Base-by-base conservation (phyloP, 92 coral and sea anemone species). In the Palythoa grandiflora region DNA sequence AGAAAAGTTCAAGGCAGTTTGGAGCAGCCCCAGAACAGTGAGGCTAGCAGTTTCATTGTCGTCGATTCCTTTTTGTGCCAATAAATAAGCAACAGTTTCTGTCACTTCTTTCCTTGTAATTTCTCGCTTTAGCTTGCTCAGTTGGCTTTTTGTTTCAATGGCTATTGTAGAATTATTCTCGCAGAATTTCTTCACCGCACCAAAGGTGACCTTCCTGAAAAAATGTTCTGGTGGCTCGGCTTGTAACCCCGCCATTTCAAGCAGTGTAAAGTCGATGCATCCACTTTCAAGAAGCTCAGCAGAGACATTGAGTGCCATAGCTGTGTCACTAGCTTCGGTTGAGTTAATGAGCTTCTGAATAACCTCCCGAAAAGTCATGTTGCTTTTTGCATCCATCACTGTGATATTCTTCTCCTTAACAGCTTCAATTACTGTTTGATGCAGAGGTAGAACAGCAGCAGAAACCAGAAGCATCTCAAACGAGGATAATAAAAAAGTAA, bases 271-370 rank as follows among this genome's bases (percentile, higher is more conserved):
- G 1, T 47, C 75, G 17, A 63, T 47, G 15, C 86, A 81, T 21
- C 75, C 86, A 38, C 86, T 81, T 3, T 65, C 17, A 11, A 81
- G 39, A 12, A 68, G 60, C 7, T 81, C 44, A 9, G 28, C 14
- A 6, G 76, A 44, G 60, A 81, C 20, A 50, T 63, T 39, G 60
- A 81, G 86, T 3, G 75, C 86, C 70, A 63, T 17, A 63, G 70
- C 70, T 7, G 8, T 63, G 28, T 63, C 28, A 9, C 1, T 63
- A 63, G 70, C 2, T 9, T 63, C 20, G 35, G 70, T 63, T 1
- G 70, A 17, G 8, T 63, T 63, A 35, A 21, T 63, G 28, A 63
- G 6, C 1, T 20, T 21, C 21, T 17, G 1, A 63, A 19, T 35
- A 63, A 63, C 20, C 70, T 63, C 70, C 7, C 19, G 20, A 63